phyloP scores from a whole-genome alignment of 1,140 invertebrate species.

The Drosophila biarmipes region DNA sequence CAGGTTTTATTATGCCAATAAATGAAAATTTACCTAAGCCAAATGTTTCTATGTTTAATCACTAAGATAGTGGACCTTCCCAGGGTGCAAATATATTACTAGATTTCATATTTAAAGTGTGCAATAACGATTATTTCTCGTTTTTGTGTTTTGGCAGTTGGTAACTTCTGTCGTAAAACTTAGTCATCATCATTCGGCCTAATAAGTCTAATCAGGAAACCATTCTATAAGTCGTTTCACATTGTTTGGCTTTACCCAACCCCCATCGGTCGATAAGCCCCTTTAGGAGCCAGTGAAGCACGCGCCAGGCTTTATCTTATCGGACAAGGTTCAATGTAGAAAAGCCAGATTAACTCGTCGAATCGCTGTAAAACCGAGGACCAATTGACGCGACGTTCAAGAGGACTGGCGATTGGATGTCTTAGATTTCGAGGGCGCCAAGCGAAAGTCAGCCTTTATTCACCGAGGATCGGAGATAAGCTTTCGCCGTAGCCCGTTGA shows the following conservation, averaged over 20 bases:
- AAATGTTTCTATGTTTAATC: too few species aligned
- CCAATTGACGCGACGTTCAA: constrained; percentile 11
- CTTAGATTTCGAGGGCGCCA: constrained; percentile 14
- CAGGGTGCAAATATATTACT: too few species aligned
- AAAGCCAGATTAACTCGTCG: constrained; percentile 21
- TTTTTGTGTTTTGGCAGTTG: neutral
- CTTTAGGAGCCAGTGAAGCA: constrained; percentile 7
- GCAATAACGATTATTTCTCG: neutral
- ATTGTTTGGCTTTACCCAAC: constrained; percentile 17
- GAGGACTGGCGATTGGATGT: constrained; percentile 4
- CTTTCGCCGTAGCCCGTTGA: neutral
- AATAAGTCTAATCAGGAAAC: constrained; percentile 12
- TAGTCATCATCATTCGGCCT: constrained; percentile 5
- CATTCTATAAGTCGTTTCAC: constrained; percentile 8
- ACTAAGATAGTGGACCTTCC: too few species aligned
- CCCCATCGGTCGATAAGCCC: constrained; percentile 22
- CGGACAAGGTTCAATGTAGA: constrained; percentile 12
- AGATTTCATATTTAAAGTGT: neutral
- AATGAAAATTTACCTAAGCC: too few species aligned
- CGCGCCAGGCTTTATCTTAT: constrained; percentile 39
- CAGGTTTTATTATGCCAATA: too few species aligned
- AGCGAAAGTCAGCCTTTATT: constrained; percentile 19
- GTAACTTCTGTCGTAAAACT: neutral
- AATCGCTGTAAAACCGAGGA: constrained; percentile 25
- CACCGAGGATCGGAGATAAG: constrained; percentile 1